Base-by-base conservation (phyloP, 2,888 invertebrate genomes). In the Chrysotoxum bicinctum region DNA sequence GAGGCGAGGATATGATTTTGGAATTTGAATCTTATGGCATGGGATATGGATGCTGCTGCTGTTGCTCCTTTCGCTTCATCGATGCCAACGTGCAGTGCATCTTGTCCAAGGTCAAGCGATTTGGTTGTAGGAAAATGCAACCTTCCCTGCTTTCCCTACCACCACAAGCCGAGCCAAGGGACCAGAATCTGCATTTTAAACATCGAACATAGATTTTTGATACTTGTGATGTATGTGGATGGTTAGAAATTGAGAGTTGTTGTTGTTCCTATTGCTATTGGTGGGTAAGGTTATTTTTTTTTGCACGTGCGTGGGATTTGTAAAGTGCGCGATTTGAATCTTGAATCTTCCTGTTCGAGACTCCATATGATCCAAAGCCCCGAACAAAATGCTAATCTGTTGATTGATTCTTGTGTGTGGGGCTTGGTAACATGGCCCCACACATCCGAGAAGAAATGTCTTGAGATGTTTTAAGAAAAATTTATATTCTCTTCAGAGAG, bases 281-380 rank as follows among this genome's bases (percentile, higher is more conserved):
- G 56, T 40, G 30, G 62, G 26, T 43, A 26, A 26, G 52, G 4
- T 52, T 50, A 23, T 30, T 40, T 43, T 66, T 50, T 56, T 37
- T 45, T 69, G 68, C 81, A 82, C 82, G 86, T 82, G 86, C 86
- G 86, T 86, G 86, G 86, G 86, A 82, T 86, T 73, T 72, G 74
- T 79, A 62, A 66, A 66, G 66, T 69, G 54, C 37, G 45, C 54
- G 84, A 80, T 75, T 84, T 70, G 60, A 81, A 85, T 80, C 83
- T 79, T 23, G 43, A 43, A 43, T 80, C 74, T 75, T 76, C 58
- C 72, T 62, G 6, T 76, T 69, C 48, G 45, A 21, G 56, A 77
- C 26, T 12, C 9, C 30, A 16, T 23, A 16, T 43, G 30, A 19
- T 30, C 3, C 23, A 43, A 74, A 52, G 32, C 26, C 64, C 26